These are phyloP conservation scores for Aporophyla nigra DNA, from an alignment of 2,888 invertebrate genomes.

Conservation along the genomic window DNA sequence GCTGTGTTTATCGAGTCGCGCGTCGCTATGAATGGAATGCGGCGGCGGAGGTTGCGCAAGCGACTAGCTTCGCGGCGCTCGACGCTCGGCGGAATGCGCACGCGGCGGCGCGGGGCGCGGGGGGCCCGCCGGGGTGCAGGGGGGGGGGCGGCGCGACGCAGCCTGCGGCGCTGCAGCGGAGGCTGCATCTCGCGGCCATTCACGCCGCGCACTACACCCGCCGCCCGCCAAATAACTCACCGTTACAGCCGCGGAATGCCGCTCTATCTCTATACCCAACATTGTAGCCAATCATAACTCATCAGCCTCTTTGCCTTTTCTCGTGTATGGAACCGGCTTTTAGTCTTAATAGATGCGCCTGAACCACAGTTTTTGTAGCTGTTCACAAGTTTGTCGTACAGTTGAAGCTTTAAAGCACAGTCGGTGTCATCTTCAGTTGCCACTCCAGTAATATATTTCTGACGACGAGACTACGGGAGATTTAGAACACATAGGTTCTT, in stretches of 20 bases:
- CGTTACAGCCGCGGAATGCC: constrained; percentile 89
- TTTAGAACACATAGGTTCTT: not conserved
- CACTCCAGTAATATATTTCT: constrained; percentile 11
- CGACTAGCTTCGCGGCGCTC: constrained; percentile 82
- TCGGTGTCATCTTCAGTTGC: constrained; percentile 1
- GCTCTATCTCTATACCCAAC: constrained; percentile 85
- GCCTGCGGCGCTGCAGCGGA: constrained; percentile 80
- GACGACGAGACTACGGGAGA: not conserved
- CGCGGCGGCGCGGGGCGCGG: constrained; percentile 66
- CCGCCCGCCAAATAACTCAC: constrained; percentile 89
- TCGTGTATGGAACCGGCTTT: constrained; percentile 36
- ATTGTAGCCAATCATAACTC: constrained; percentile 74
- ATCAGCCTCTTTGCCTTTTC: constrained; percentile 52
- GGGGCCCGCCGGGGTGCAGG: constrained; percentile 65
- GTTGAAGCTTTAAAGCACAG: constrained; percentile 4
- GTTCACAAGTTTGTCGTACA: constrained; percentile 8
- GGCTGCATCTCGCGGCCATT: constrained; percentile 89
- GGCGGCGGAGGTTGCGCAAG: constrained; percentile 89
- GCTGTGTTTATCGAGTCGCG: constrained; percentile 76
- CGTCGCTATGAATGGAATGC: constrained; percentile 90
- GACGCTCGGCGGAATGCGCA: constrained; percentile 81
- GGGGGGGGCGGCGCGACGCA: constrained; percentile 68
- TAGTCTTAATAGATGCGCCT: constrained; percentile 31
- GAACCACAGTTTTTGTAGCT: constrained; percentile 14
- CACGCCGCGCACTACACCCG: constrained; percentile 82